Conservation (phyloP, 2,888 invertebrate genomes). For the Drosophila quasianomalipes region DNA sequence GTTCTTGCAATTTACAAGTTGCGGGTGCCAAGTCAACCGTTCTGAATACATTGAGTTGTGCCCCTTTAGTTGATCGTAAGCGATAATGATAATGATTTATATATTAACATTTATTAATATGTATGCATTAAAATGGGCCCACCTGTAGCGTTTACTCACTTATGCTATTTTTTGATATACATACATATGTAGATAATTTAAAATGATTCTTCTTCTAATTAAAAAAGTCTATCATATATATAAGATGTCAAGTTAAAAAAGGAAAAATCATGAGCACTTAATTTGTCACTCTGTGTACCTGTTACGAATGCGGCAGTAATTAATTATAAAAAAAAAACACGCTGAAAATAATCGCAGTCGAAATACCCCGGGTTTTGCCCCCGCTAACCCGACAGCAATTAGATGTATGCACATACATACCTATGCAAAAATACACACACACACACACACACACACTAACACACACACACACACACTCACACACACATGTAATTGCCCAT, state of each 20-base stretch:
- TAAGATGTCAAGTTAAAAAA: neutral
- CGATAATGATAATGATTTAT: neutral
- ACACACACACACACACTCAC: neutral
- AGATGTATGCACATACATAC: neutral
- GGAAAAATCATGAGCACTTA: neutral
- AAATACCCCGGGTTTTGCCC: neutral
- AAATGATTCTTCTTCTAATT: neutral
- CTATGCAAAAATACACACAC: neutral
- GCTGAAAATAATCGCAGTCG: neutral
- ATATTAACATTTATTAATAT: neutral
- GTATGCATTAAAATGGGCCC: no score
- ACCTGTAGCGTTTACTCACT: neutral
- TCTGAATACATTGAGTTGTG: neutral
- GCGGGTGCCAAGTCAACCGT: neutral
- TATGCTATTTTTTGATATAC: neutral
- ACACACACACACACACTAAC: neutral
- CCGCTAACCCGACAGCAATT: slow-evolving; percentile 5
- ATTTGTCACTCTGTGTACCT: neutral
- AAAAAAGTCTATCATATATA: neutral
- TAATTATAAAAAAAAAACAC: neutral
- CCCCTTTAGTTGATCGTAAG: neutral
- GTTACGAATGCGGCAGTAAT: neutral
- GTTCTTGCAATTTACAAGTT: neutral
- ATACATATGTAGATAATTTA: neutral
- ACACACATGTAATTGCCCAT: neutral